These are phyloP conservation scores for Bucco capensis DNA, from an alignment of 2,113 vertebrate genomes.

Conservation along the genomic window DNA sequence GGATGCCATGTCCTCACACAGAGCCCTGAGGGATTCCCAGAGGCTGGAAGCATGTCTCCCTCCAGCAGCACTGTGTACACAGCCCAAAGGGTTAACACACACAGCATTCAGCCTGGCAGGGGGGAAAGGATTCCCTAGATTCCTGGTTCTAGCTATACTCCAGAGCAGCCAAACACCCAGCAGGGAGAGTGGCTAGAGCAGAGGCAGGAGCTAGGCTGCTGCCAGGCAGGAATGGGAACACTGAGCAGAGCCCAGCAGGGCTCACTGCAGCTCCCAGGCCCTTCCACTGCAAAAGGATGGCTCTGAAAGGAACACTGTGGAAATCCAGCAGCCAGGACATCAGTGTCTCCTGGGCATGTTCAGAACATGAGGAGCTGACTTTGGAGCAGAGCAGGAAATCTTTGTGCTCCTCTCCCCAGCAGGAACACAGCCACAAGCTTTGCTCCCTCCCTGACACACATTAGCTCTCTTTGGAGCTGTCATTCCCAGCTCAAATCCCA, in stretches of 20 bases:
- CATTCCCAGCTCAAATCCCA: not conserved
- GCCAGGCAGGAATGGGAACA: fast-evolving
- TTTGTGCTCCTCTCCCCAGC: not conserved
- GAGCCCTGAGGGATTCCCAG: not conserved
- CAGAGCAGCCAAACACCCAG: not conserved
- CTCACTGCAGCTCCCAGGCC: fast-evolving
- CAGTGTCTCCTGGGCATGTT: fast-evolving
- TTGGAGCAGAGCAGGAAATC: not conserved
- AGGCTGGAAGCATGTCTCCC: not conserved
- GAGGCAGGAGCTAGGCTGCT: not conserved
- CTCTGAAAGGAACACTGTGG: fast-evolving
- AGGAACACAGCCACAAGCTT: not conserved
- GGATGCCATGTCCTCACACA: not conserved
- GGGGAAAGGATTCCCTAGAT: not conserved
- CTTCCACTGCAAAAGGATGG: fast-evolving
- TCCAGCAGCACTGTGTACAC: fast-evolving
- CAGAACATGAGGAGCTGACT: not conserved
- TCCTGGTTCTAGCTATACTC: not conserved
- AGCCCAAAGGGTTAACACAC: not conserved
- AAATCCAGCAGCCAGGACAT: not conserved
- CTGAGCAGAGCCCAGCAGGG: not conserved
- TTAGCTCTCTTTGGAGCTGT: not conserved
- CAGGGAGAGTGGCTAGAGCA: not conserved
- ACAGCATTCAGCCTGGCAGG: not conserved
- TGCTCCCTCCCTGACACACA: not conserved